Percentiles rank a stretch among this genome's conserved stretches.
Evolutionary conservation across 2,888 invertebrate genomes (phyloP).

Genomic region (Cyaniris semiargus): DNA sequence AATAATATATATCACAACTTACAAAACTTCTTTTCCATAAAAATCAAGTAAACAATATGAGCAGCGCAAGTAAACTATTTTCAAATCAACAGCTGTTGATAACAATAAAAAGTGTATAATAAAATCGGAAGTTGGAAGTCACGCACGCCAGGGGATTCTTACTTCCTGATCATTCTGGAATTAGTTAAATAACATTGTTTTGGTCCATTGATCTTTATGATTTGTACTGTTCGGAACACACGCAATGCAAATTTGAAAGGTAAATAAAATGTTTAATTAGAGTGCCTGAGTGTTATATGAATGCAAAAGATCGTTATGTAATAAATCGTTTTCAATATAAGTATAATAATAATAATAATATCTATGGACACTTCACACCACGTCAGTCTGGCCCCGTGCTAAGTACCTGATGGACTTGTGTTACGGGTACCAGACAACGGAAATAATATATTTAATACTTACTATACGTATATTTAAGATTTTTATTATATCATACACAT

Average conservation of each 20-base stretch:
- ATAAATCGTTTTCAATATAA: neutral
- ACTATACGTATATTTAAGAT: no score
- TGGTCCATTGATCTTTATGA: conserved; percentile 33
- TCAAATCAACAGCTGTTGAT: conserved; percentile 9
- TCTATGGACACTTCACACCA: no score
- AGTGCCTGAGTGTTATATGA: neutral
- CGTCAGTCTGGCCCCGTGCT: no score
- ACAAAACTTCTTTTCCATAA: neutral
- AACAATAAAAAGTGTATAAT: conserved; percentile 22
- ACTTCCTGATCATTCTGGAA: conserved; percentile 37
- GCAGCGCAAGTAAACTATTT: neutral
- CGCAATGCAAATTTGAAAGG: conserved; percentile 18
- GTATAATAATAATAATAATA: no score
- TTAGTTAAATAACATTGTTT: conserved; percentile 35
- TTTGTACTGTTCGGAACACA: conserved; percentile 24
- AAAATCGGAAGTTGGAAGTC: conserved; percentile 36
- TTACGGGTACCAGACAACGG: no score
- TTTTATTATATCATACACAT: no score
- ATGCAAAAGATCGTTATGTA: neutral
- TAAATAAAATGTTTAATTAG: conserved; percentile 14
- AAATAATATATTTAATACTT: no score
- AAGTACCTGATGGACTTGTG: no score
- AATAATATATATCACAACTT: neutral
- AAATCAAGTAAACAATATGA: neutral
- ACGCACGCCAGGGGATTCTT: conserved; percentile 30